These are phyloP conservation scores for Cheilosia vulpina DNA, from an alignment of 2,888 invertebrate genomes.

Conservation along the genomic window DNA sequence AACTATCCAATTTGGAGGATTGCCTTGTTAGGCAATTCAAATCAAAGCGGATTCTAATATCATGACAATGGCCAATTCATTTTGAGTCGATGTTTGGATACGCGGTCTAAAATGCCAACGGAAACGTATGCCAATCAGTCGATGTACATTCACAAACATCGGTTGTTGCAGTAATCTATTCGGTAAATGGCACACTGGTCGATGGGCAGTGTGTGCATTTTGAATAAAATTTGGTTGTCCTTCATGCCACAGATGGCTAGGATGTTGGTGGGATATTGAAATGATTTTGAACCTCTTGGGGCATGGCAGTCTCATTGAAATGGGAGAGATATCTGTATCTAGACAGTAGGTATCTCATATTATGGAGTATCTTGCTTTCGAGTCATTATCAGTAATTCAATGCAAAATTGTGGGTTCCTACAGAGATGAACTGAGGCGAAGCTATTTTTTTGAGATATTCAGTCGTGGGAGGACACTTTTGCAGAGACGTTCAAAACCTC, in stretches of 20 bases:
- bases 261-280: conserved; percentile 22
- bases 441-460: background rate
- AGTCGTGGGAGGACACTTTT: background rate
- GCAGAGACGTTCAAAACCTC: too few relatives aligned
- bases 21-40: background rate
- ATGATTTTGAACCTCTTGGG: conserved; percentile 26
- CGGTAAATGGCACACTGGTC: conserved; percentile 42
- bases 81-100: conserved; percentile 30
- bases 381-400: background rate
- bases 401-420: background rate
- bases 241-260: background rate
- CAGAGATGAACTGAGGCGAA: background rate
- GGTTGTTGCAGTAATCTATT: conserved; percentile 45
- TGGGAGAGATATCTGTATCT: background rate
- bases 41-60: background rate
- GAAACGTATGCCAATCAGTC: conserved; percentile 43
- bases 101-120: conserved; percentile 30
- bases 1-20: background rate
- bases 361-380: background rate
- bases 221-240: background rate
- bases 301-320: background rate
- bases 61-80: background rate
- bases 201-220: conserved; percentile 6
- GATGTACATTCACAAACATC: conserved; percentile 46
- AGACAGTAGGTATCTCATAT: background rate